Base-by-base conservation (phyloP, 1,140 invertebrate species). In the Drosophila kohkoa region DNA sequence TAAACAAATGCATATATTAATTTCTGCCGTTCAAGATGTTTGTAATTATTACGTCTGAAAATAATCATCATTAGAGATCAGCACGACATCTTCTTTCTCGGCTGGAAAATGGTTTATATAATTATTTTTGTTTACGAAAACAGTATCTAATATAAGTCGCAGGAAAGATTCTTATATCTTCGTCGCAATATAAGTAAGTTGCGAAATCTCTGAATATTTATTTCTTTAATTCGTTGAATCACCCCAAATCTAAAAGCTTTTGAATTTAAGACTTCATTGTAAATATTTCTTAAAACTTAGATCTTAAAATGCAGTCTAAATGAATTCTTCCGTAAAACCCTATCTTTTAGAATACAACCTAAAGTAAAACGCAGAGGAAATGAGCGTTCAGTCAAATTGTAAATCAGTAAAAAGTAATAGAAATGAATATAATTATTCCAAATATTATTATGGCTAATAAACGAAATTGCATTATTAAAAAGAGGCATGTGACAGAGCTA, bases 391-490 rank as follows among this genome's bases (percentile, higher is more conserved):
- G 30, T 8, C 30, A n/a, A 25, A 32, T 54, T 7, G 7, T 8
- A 48, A 54, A 5, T 7, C 35, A 8, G 41, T 52, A 43, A 43
- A 54, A 54, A 65, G 38, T 52, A 38, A 52, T 25, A 13, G 25
- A 16, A 16, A 66, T 58, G 10, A 2, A 25, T 25, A 25, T 38
- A 38, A 38, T 38, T 38, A 11, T 38, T 38, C 35, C 3, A 10
- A 38, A 38, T 35, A 35, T 30, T 48, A 25, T 38, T 63, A 43
- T 35, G 32, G 51, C 25, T 41, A 43, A 60, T 52, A 41, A 57
- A 11, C n/a, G 2, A 57, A 43, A 43, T 54, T n/a, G 28, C 5
- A 15, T 15, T 35, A 30, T 28, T 54, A 32, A 15, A 54, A 7
- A 54, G n/a, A 30, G 25, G 11, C 51, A 54, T 54, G 51, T 54